Conservation (phyloP, 2,888 invertebrate genomes). For the Cephalotes varians region DNA sequence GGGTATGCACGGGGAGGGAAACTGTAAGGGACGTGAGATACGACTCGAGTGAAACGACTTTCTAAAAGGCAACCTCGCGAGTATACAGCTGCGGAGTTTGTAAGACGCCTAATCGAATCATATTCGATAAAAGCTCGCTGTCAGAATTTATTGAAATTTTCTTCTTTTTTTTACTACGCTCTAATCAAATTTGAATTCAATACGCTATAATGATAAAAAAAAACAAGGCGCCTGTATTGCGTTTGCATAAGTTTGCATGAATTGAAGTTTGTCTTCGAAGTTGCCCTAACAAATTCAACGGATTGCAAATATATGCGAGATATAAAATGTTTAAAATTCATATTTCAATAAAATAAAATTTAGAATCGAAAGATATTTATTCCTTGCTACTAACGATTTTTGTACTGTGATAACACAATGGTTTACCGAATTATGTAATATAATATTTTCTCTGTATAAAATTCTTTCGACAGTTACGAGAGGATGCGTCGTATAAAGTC, state of each 20-base stretch:
- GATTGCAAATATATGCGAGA: background rate
- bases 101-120: background rate
- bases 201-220: background rate
- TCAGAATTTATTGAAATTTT: background rate
- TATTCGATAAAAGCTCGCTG: background rate
- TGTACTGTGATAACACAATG: background rate
- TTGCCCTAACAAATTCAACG: background rate
- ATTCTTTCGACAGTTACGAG: background rate
- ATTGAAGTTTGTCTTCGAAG: background rate
- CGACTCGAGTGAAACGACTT: conserved; percentile 13
- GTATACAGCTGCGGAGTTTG: background rate
- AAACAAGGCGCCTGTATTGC: too few species aligned
- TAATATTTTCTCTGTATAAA: background rate
- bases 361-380: background rate
- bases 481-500: background rate
- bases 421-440: background rate
- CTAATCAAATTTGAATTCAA: background rate
- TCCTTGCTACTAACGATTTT: background rate
- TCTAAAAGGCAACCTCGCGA: background rate
- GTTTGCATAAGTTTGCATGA: background rate
- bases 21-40: background rate
- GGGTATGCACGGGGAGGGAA: background rate
- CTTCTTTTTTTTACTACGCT: background rate
- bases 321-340: background rate
- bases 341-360: background rate